Evolutionary conservation across 2,888 invertebrate species (phyloP).

Genomic region (Plebejus argus): DNA sequence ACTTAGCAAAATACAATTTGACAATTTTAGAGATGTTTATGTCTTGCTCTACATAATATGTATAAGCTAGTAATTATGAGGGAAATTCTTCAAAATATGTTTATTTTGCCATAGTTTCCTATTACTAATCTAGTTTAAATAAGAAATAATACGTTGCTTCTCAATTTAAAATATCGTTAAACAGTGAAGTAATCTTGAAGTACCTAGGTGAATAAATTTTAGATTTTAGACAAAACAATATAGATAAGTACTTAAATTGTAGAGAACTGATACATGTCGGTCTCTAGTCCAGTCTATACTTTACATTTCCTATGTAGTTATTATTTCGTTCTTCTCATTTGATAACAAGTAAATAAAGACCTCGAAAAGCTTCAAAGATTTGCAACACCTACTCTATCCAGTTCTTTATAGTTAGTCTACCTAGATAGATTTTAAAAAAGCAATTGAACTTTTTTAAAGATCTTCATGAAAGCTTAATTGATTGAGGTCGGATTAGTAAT

Average conservation of each 20-base stretch:
- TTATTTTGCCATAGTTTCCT: not conserved
- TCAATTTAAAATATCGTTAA: not conserved
- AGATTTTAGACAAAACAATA: not conserved
- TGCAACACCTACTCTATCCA: not conserved
- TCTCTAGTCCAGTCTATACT: not conserved
- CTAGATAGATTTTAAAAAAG: not conserved
- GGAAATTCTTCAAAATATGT: not conserved
- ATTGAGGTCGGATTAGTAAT: conserved; percentile 10
- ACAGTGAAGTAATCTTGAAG: not conserved
- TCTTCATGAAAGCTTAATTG: not conserved
- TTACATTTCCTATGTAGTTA: not conserved
- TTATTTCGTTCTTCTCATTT: not conserved
- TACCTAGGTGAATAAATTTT: not conserved
- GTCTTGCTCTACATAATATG: not conserved
- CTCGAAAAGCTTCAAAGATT: not conserved
- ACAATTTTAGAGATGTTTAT: not conserved
- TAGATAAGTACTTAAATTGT: not conserved
- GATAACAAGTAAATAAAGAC: not conserved
- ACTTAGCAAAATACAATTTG: conserved; percentile 39
- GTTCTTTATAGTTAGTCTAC: not conserved
- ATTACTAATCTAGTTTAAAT: too few species aligned
- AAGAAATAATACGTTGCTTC: not conserved
- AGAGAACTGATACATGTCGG: not conserved
- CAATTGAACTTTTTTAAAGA: not conserved
- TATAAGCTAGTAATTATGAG: not conserved